phyloP scores from a whole-genome alignment of 2,797 vertebrate species.

The Graptemys geographica region DNA sequence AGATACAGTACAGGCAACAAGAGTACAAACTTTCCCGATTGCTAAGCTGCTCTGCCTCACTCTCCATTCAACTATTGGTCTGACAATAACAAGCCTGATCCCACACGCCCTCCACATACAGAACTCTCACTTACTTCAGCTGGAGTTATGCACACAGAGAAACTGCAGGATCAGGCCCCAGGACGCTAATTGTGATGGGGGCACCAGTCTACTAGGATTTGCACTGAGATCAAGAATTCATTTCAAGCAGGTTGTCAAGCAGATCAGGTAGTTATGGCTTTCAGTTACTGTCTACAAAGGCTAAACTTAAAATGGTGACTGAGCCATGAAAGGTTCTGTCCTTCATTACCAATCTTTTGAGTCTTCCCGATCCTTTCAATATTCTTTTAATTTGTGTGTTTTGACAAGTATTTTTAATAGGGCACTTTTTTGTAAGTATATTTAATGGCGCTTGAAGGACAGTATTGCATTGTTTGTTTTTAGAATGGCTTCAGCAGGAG shows the following conservation, averaged over 20 bases:
- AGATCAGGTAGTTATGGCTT: not conserved
- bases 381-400: not conserved
- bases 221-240: not conserved
- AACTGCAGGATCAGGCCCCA: not conserved
- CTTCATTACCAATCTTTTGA: not conserved
- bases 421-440: rapidly evolving
- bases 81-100: not conserved
- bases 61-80: not conserved
- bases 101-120: not conserved
- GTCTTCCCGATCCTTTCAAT: rapidly evolving
- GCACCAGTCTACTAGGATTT: not conserved
- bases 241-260: not conserved
- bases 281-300: not conserved
- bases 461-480: not conserved
- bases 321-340: not conserved
- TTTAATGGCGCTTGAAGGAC: rapidly evolving
- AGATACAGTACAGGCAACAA: not conserved
- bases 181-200: not conserved
- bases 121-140: not conserved
- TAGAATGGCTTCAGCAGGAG: not conserved
- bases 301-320: not conserved
- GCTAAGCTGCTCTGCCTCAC: not conserved
- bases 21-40: not conserved
- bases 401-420: not conserved
- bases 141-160: not conserved